phyloP scores from a whole-genome alignment of 2,888 invertebrate species.

The Leptarthrus brevirostris region DNA sequence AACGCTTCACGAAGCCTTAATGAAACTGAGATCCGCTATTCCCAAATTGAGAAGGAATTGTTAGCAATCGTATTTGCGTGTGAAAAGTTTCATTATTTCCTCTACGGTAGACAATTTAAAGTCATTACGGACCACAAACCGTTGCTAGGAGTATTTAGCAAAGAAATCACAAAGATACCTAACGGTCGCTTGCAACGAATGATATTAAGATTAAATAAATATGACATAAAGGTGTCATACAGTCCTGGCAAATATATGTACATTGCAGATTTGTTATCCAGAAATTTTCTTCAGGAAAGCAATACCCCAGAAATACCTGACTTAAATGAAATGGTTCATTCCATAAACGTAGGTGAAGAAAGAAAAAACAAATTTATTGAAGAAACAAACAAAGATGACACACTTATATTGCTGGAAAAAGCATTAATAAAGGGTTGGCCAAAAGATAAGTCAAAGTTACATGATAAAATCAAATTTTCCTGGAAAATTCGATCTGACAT shows the following conservation, averaged over 20 bases:
- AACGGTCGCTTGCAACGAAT: slow-evolving; percentile 54
- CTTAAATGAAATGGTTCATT: slow-evolving; percentile 46
- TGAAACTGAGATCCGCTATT: slow-evolving; percentile 51
- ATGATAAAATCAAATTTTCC: not conserved
- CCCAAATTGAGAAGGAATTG: slow-evolving; percentile 51
- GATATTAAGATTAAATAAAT: slow-evolving; percentile 55
- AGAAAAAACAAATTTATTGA: slow-evolving; percentile 35
- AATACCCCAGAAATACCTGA: not conserved
- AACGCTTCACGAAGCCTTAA: slow-evolving; percentile 49
- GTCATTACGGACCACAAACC: slow-evolving; percentile 53
- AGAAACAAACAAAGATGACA: slow-evolving; percentile 39
- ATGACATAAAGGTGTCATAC: slow-evolving; percentile 55
- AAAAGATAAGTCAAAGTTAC: not conserved
- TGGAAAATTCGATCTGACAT: slow-evolving; percentile 11
- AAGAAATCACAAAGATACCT: slow-evolving; percentile 53
- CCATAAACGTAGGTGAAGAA: not conserved
- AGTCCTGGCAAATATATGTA: slow-evolving; percentile 56
- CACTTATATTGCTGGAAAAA: slow-evolving; percentile 5
- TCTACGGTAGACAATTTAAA: slow-evolving; percentile 54
- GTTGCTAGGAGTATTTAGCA: slow-evolving; percentile 47
- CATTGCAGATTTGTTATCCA: slow-evolving; percentile 54
- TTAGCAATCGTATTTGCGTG: slow-evolving; percentile 55
- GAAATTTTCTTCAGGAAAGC: no score
- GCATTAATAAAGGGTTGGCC: slow-evolving; percentile 23
- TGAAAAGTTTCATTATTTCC: slow-evolving; percentile 55